Evolutionary conservation across 2,888 invertebrate species (phyloP).

Genomic region (Nephrotoma appendiculata): DNA sequence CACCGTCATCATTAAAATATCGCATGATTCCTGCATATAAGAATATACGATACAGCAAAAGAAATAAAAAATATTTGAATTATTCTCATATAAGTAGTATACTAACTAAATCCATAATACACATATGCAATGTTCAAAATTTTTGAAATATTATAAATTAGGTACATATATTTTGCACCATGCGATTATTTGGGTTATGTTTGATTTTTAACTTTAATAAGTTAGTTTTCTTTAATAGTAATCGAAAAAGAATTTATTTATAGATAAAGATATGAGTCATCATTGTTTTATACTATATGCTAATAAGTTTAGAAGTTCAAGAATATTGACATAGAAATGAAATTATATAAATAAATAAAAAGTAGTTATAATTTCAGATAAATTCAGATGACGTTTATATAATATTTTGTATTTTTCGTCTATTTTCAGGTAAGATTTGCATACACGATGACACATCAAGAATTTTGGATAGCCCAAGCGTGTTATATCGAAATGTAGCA

Average conservation of each 20-base stretch:
- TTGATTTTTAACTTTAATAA: not conserved
- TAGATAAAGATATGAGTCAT: not conserved
- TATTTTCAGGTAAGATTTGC: not conserved
- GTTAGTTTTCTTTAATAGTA: too few species aligned
- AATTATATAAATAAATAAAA: not conserved
- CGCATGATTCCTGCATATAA: not conserved
- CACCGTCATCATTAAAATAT: not conserved
- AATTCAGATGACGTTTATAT: not conserved
- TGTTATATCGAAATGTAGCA: not conserved
- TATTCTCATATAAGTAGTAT: too few species aligned
- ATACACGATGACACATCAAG: not conserved
- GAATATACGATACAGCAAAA: not conserved
- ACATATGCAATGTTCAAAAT: not conserved
- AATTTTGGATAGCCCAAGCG: not conserved
- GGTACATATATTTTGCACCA: not conserved
- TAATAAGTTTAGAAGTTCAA: not conserved
- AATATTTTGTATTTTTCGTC: not conserved
- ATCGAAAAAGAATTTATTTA: not conserved
- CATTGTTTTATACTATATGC: not conserved
- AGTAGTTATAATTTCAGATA: not conserved
- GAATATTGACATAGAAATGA: not conserved
- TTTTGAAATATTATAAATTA: not conserved
- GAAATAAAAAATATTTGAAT: not conserved
- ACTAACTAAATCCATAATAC: too few species aligned
- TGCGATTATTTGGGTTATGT: not conserved